Base-by-base conservation (phyloP, 2,797 vertebrate genomes). In the Distichodus sexfasciatus region DNA sequence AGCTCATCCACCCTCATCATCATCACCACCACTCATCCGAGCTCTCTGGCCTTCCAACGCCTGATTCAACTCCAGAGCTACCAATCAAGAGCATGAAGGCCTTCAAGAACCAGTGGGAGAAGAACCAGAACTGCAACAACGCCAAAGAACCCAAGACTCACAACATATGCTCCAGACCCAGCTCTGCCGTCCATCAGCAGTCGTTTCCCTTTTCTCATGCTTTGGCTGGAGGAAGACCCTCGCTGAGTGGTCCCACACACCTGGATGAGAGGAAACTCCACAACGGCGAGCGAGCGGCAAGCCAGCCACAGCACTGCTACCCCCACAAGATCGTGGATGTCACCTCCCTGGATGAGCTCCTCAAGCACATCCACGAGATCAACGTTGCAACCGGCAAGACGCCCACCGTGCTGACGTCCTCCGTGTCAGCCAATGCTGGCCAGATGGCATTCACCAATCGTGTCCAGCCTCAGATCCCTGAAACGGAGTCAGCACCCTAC, bases 91-190 rank as follows among this genome's bases (percentile, higher is more conserved):
- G 91, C 80, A 92, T 94, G 82, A 93, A 93, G 69, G 88, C 92
- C 51, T 91, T 93, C 54, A 91, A 90, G 74, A 92, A 91, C 71
- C 94, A 94, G 59, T 95, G 94, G 94, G 94, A 95, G 78, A 93
- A 93, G 86, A 95, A 95, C 87, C 94, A 94, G 80, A 96, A 95
- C 35, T 91, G 93, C 77, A 95, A 95, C 87, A 95, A 96, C n/a
- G 94, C 91, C 78, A 95, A 93, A 84, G 94, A 94, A 40, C 86
- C 87, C 66, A 92, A 91, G 73, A 83, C 87, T 7, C 88, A 87
- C 26, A 85, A 87, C 54, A 78, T 62, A 24, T 72, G 84, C 3
- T 91, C 92, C 11, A 83, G 91, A 38, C 85, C 92, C 15, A 86
- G 82, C 72, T 87, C 91, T 0, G 87, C 80, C 54, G 85, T 91